These are phyloP conservation scores for Sinopyrophorus schimmeli DNA, from an alignment of 2,888 invertebrate genomes.

Conservation along the genomic window DNA sequence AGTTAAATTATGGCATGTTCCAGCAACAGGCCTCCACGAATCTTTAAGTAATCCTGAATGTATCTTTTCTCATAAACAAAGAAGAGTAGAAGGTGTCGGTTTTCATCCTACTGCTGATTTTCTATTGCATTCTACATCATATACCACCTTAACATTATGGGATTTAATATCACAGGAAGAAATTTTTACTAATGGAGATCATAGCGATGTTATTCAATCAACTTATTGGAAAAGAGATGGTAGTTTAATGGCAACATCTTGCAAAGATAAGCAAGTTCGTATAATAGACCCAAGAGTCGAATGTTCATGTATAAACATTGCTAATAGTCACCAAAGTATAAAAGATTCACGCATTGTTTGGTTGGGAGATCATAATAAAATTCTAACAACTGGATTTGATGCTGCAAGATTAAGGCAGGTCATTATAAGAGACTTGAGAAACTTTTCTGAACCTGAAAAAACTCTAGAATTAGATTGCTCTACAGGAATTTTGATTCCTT, in stretches of 20 bases:
- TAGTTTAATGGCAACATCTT: conserved; percentile 77
- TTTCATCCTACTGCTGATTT: conserved; percentile 92
- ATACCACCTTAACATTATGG: conserved; percentile 80
- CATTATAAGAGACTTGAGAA: conserved; percentile 84
- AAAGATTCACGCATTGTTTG: conserved; percentile 91
- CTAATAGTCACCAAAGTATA: conserved; percentile 84
- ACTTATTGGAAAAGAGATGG: conserved; percentile 91
- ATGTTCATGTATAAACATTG: conserved; percentile 63
- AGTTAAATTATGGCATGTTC: conserved; percentile 90
- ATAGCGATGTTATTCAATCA: conserved; percentile 86
- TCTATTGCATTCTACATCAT: conserved; percentile 84
- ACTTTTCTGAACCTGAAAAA: conserved; percentile 75
- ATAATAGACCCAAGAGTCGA: conserved; percentile 79
- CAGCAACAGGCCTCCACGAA: conserved; percentile 74
- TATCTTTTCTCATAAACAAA: conserved; percentile 79
- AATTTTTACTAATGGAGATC: conserved; percentile 69
- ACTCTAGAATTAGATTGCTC: conserved; percentile 82
- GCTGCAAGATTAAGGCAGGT: conserved; percentile 84
- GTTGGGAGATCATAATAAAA: conserved; percentile 81
- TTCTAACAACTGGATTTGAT: conserved; percentile 91
- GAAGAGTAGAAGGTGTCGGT: conserved; percentile 84
- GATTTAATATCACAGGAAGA: conserved; percentile 84
- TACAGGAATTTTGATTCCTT: conserved; percentile 88
- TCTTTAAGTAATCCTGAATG: conserved; percentile 78
- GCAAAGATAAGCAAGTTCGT: conserved; percentile 88